These are phyloP conservation scores for Tenebrio molitor DNA, from an alignment of 1,140 invertebrate species.

Conservation along the genomic window DNA sequence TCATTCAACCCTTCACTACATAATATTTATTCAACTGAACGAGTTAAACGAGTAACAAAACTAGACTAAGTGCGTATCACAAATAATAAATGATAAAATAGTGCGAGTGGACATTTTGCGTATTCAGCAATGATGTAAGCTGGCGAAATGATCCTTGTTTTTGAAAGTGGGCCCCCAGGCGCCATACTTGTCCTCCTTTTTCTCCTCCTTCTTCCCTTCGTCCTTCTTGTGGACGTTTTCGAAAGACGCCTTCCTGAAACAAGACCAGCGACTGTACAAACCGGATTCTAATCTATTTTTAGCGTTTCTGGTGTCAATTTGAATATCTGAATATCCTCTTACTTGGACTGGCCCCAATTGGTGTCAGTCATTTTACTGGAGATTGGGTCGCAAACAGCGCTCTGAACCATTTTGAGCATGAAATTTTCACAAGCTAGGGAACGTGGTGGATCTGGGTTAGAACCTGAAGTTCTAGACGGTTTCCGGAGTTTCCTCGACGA, in stretches of 20 bases:
- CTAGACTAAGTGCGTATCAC: background rate
- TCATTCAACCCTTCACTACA: conserved; percentile 74
- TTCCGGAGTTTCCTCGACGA: conserved; percentile 81
- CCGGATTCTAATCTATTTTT: background rate
- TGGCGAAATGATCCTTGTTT: conserved; percentile 77
- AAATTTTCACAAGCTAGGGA: conserved; percentile 73
- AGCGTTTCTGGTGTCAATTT: background rate
- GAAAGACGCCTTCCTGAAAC: conserved; percentile 68
- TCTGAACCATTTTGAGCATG: conserved; percentile 49
- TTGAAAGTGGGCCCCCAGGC: conserved; percentile 80
- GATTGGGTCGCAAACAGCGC: conserved; percentile 24
- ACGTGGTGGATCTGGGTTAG: conserved; percentile 86
- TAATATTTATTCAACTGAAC: conserved; percentile 60
- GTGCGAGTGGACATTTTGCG: conserved; percentile 5
- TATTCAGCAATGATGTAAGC: conserved; percentile 76
- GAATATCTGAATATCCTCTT: too few species aligned
- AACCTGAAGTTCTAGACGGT: conserved; percentile 82
- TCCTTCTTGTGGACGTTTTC: conserved; percentile 59
- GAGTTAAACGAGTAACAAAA: too few species aligned
- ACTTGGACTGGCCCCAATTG: conserved; percentile 42
- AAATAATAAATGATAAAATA: conserved; percentile 15
- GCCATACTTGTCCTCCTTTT: conserved; percentile 58
- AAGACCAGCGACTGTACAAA: conserved; percentile 7
- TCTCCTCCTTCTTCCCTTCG: conserved; percentile 60
- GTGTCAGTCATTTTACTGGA: conserved; percentile 34